Evolutionary conservation across 2,888 invertebrate species (phyloP), one percentile per base, ranked within the genome.

Genomic region (Pediacus dermestoides): DNA sequence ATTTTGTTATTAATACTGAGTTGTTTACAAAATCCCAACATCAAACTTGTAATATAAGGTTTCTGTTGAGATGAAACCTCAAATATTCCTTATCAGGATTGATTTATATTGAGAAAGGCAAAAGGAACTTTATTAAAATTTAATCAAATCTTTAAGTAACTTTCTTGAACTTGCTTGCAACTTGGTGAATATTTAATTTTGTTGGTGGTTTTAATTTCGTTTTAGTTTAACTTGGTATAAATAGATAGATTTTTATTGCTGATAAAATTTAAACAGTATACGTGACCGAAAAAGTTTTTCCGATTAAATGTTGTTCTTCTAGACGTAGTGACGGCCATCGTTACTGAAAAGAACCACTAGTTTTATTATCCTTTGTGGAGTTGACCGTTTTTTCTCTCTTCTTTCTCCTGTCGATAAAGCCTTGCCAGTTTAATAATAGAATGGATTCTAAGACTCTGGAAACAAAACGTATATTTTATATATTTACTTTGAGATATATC

Each of bases 351-450:
- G 23, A 23, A 23, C 23, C 23, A 28, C 28, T 28, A 28, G 13
- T 28, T 28, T 28, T 28, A 28, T 28, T 28, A 28, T 28, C 4
- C 28, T 23, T 23, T 23, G 28, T n/a, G n/a, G n/a, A n/a, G n/a
- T 28, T 28, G 28, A 28, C 28, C 14, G 14, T 13, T 3, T 28
- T 28, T 28, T 28, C 10, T 28, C 14, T 14, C 6, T n/a, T 28
- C 4, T 28, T 4, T 28, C 37, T 39, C 30, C 44, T 31, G 31
- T 39, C 44, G 37, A 44, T 44, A 44, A 44, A 44, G 34, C 44
- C 39, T 33, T 32, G 35, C 35, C 44, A 44, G 39, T 44, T 51
- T 45, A 45, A 47, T 43, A 51, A 51, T 44, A 48, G 46, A 48
- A 43, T 41, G 46, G 43, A 48, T 43, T 28, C 28, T 28, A 28